Evolutionary conservation across 2,113 vertebrate genomes (phyloP).

Genomic region (Stigmatopora nigra): DNA sequence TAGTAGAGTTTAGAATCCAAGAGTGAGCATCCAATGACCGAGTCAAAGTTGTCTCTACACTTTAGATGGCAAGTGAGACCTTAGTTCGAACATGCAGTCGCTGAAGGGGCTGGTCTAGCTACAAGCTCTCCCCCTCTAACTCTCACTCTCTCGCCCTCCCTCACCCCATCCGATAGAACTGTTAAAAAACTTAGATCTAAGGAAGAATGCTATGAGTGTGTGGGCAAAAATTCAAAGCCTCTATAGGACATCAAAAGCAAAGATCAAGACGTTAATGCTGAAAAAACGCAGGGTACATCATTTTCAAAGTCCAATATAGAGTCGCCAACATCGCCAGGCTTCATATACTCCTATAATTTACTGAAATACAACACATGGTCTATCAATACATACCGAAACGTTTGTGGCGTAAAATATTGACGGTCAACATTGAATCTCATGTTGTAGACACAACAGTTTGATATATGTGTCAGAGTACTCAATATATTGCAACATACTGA

Average conservation of each 20-base stretch:
- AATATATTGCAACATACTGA: not conserved
- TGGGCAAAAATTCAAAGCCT: too few species aligned
- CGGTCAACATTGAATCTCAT: not conserved
- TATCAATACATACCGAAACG: too few species aligned
- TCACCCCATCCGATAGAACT: not conserved
- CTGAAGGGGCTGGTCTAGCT: slow-evolving; percentile 46
- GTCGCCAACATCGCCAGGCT: too few species aligned
- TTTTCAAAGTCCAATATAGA: too few species aligned
- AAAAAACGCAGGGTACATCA: too few species aligned
- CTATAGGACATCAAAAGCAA: too few species aligned
- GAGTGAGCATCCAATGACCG: slow-evolving; percentile 20
- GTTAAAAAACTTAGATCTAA: not conserved
- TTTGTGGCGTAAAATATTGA: slow-evolving; percentile 2
- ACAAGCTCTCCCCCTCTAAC: slow-evolving; percentile 6
- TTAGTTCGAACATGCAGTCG: slow-evolving; percentile 46
- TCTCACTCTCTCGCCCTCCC: not conserved
- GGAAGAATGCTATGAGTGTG: too few species aligned
- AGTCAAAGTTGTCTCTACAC: slow-evolving; percentile 34
- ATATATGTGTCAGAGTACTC: slow-evolving; percentile 15
- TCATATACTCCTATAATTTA: too few species aligned
- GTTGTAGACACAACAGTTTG: not conserved
- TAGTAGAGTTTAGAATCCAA: slow-evolving; percentile 45
- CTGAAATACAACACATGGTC: too few species aligned
- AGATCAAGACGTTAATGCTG: too few species aligned
- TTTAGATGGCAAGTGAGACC: slow-evolving; percentile 27